phyloP scores from a whole-genome alignment of 2,113 vertebrate genomes.

The Cairina moschata region DNA sequence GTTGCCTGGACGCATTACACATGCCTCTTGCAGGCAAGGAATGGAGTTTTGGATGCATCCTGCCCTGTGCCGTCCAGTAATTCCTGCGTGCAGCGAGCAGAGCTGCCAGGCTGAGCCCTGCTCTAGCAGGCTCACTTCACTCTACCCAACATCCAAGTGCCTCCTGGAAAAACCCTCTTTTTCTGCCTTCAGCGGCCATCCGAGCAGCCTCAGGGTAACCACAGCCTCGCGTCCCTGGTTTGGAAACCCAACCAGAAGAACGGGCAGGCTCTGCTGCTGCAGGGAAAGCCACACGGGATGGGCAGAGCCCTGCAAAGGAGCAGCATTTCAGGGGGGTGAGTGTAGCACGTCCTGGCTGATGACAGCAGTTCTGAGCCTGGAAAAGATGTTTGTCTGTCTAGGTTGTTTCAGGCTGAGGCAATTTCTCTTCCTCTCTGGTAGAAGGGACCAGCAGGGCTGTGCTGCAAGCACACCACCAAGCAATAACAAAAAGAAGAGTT shows the following conservation, averaged over 20 bases:
- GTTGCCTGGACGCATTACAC: not conserved
- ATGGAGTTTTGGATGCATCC: not conserved
- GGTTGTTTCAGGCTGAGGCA: not conserved
- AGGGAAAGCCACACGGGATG: not conserved
- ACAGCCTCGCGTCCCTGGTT: not conserved
- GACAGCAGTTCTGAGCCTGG: not conserved
- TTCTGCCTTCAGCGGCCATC: not conserved
- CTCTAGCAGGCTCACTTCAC: not conserved
- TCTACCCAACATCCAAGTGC: not conserved
- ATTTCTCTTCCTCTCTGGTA: not conserved
- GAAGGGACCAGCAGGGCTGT: not conserved
- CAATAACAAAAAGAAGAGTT: not conserved
- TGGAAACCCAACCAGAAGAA: not conserved
- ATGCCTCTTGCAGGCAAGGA: not conserved
- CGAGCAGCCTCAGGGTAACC: not conserved
- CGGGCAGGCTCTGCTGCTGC: fast-evolving
- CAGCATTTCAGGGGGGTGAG: not conserved
- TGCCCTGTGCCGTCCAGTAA: not conserved
- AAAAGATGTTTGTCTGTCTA: not conserved
- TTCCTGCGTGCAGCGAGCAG: not conserved
- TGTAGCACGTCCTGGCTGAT: not conserved
- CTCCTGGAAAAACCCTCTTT: not conserved
- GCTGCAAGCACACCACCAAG: not conserved
- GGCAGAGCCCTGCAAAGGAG: not conserved
- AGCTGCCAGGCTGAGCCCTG: not conserved